phyloP scores from a whole-genome alignment of 2,797 vertebrate species.

The Heterohyrax brucei region DNA sequence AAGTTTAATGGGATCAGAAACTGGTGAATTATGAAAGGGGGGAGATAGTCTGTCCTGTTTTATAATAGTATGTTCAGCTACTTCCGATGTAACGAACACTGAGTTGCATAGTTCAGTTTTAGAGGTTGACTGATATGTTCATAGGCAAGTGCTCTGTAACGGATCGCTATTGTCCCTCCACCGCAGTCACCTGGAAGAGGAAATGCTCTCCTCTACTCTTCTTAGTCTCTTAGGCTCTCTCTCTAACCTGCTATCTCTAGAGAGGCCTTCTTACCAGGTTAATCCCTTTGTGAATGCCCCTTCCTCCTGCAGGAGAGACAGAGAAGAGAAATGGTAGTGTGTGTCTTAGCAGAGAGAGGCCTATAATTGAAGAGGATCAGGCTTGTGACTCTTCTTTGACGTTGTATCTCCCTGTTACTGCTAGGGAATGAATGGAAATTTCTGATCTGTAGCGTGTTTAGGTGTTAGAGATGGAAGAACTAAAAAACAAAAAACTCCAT shows the following conservation, averaged over 20 bases:
- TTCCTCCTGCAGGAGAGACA: slow-evolving; percentile 23
- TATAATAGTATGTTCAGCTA: slow-evolving; percentile 23
- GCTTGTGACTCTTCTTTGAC: slow-evolving; percentile 36
- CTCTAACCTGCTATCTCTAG: not conserved
- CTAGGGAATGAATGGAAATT: slow-evolving; percentile 28
- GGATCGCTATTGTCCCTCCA: not conserved
- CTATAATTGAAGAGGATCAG: slow-evolving; percentile 41
- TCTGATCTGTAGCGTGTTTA: slow-evolving; percentile 50
- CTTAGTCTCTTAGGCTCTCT: not conserved
- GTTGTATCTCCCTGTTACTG: slow-evolving; percentile 22
- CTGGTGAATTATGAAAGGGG: not conserved
- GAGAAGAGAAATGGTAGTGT: slow-evolving; percentile 12
- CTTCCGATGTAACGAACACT: slow-evolving; percentile 46
- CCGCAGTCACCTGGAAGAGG: not conserved
- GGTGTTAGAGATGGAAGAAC: slow-evolving; percentile 63
- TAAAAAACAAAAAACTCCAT: slow-evolving; percentile 44
- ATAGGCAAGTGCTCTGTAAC: not conserved
- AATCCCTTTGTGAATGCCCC: not conserved
- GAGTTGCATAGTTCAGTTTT: slow-evolving; percentile 15
- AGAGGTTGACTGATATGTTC: slow-evolving; percentile 15
- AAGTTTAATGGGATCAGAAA: slow-evolving; percentile 57
- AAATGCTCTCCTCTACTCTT: not conserved
- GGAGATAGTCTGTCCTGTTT: slow-evolving; percentile 21
- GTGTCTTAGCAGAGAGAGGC: slow-evolving; percentile 31
- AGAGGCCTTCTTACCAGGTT: slow-evolving; percentile 3